Conservation (phyloP, 2,888 invertebrate genomes). For the Panzeria rudis region DNA sequence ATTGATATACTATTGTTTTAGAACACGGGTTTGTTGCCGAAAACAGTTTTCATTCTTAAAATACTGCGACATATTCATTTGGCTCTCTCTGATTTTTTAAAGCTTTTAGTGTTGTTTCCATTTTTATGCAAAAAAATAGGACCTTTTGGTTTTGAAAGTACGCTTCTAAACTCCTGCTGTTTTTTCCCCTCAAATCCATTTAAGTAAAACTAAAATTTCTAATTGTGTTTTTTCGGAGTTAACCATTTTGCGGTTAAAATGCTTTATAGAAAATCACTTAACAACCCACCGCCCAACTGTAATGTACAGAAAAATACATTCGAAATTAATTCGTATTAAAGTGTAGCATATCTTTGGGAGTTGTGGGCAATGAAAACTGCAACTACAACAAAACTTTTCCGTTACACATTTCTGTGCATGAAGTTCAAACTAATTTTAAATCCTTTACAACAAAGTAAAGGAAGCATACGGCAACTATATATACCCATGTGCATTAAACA, state of each 20-base stretch:
- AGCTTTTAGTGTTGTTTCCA: too few relatives aligned
- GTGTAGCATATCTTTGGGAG: conserved; percentile 26
- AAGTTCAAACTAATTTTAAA: conserved; percentile 57
- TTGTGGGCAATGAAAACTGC: conserved; percentile 2
- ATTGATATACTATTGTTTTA: too few relatives aligned
- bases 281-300: background rate
- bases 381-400: conserved; percentile 20
- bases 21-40: too few relatives aligned
- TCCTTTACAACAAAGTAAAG: conserved; percentile 56
- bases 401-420: conserved; percentile 28
- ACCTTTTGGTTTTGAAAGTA: background rate
- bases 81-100: too few relatives aligned
- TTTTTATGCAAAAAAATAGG: background rate
- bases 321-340: conserved; percentile 39
- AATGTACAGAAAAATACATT: conserved; percentile 21
- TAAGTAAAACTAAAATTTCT: conserved; percentile 18
- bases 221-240: conserved; percentile 16
- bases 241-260: conserved; percentile 59
- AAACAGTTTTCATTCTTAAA: too few relatives aligned
- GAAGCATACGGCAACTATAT: conserved; percentile 10
- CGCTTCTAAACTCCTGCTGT: background rate
- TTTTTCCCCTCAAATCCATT: background rate
- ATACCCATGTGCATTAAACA: conserved; percentile 15
- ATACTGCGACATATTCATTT: too few relatives aligned
- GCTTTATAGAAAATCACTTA: conserved; percentile 18